phyloP scores from a whole-genome alignment of 1,140 invertebrate genomes.

The Sesamia nonagrioides region DNA sequence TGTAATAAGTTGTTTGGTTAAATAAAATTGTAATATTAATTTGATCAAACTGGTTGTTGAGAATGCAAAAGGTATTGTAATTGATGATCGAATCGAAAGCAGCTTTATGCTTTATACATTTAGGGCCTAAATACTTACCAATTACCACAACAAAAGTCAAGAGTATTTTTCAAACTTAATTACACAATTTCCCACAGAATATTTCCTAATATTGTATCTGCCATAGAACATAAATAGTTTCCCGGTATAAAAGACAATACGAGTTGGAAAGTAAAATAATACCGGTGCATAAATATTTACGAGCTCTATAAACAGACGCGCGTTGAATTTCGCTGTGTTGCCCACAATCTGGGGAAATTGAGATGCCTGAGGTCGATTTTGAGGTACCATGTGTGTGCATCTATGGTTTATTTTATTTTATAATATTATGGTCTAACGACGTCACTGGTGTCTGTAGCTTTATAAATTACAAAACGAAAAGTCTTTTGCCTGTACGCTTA shows the following conservation, averaged over 20 bases:
- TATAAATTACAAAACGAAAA: not conserved
- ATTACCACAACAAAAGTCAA: no score
- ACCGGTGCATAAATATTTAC: slow-evolving; percentile 73
- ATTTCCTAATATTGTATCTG: slow-evolving; percentile 6
- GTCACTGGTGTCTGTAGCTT: not conserved
- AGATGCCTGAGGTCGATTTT: slow-evolving; percentile 56
- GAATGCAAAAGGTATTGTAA: no score
- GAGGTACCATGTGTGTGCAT: slow-evolving; percentile 17
- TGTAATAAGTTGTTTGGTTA: slow-evolving; percentile 26
- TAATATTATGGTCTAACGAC: not conserved
- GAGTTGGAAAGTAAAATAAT: slow-evolving; percentile 70
- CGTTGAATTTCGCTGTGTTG: slow-evolving; percentile 63
- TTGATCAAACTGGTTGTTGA: not conserved
- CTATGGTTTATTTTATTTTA: slow-evolving; percentile 21
- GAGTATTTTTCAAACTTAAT: not conserved
- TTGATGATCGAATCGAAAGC: no score
- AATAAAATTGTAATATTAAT: slow-evolving; percentile 1
- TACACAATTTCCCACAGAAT: not conserved
- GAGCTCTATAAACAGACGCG: slow-evolving; percentile 63
- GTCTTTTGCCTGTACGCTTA: no score
- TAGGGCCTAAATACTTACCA: no score
- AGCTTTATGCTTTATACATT: no score
- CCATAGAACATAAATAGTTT: slow-evolving; percentile 34
- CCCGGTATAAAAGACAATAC: slow-evolving; percentile 42
- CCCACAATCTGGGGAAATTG: slow-evolving; percentile 66